Conservation (phyloP, 2,797 vertebrate species). For the Anabacerthia variegaticeps region DNA sequence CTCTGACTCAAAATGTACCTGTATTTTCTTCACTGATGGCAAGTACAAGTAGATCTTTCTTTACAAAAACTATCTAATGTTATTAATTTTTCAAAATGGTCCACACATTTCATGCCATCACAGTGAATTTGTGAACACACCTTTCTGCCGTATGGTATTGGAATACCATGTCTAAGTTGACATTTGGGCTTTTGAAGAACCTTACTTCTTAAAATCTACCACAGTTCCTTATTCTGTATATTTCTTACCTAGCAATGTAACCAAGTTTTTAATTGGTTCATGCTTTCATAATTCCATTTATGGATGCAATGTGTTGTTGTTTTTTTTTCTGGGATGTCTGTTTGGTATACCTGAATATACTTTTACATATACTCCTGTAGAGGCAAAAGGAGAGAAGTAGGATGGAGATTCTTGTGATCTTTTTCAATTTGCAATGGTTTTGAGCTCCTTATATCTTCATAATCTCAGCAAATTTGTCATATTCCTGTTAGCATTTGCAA, state of each 20-base stretch:
- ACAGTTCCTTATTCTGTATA: background rate
- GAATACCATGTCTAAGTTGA: background rate
- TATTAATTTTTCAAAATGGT: background rate
- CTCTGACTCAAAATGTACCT: background rate
- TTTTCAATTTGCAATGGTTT: background rate
- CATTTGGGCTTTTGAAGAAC: background rate
- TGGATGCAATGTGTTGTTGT: background rate
- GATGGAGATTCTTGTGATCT: background rate
- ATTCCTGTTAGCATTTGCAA: background rate
- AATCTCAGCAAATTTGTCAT: background rate
- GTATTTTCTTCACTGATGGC: background rate
- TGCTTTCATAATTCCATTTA: background rate
- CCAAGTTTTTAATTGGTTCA: background rate
- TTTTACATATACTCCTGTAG: background rate
- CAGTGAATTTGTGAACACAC: background rate
- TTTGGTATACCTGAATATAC: background rate
- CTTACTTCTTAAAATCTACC: background rate
- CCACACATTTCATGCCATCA: background rate
- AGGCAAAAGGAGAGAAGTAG: background rate
- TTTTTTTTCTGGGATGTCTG: background rate
- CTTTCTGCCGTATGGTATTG: background rate
- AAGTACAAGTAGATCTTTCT: background rate
- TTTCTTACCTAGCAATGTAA: background rate
- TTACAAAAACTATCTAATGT: background rate
- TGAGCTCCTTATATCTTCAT: background rate